Evolutionary conservation across 2,113 vertebrate species (phyloP).

Genomic region (Ciconia stormi): DNA sequence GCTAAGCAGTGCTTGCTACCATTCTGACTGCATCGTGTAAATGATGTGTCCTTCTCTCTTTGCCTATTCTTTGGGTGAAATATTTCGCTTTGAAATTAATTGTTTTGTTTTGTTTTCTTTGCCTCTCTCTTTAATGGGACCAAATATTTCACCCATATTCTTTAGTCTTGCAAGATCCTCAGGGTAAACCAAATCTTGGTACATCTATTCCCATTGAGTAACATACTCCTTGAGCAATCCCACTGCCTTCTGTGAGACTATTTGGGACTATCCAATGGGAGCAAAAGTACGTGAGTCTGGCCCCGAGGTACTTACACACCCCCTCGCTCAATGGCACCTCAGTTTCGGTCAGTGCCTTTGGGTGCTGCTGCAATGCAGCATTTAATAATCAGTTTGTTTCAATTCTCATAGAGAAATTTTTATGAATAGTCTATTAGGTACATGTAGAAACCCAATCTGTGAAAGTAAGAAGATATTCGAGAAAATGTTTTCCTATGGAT

Average conservation of each 20-base stretch:
- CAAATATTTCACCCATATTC: not conserved
- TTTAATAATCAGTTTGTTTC: slow-evolving; percentile 50
- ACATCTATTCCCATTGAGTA: slow-evolving; percentile 36
- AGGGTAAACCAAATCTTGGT: slow-evolving; percentile 46
- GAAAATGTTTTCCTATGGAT: not conserved
- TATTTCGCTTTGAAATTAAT: slow-evolving; percentile 42
- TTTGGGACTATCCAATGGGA: slow-evolving; percentile 49
- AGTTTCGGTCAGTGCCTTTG: slow-evolving; percentile 35
- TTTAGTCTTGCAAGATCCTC: slow-evolving; percentile 6
- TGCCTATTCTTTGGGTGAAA: not conserved
- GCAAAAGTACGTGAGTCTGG: slow-evolving; percentile 40
- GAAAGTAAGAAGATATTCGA: not conserved
- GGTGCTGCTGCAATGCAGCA: slow-evolving; percentile 19
- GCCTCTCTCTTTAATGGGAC: not conserved
- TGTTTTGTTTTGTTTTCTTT: slow-evolving; percentile 47
- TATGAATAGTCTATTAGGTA: slow-evolving; percentile 15
- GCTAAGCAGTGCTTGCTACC: not conserved
- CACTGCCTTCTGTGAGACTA: not conserved
- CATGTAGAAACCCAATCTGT: not conserved
- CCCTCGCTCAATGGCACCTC: not conserved
- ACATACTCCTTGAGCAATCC: slow-evolving; percentile 51
- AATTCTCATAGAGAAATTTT: slow-evolving; percentile 6
- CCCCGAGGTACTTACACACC: slow-evolving; percentile 37
- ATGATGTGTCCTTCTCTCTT: not conserved
- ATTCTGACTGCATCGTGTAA: not conserved